phyloP scores from a whole-genome alignment of 2,797 vertebrate genomes.

The Rhinatrema bivittatum region DNA sequence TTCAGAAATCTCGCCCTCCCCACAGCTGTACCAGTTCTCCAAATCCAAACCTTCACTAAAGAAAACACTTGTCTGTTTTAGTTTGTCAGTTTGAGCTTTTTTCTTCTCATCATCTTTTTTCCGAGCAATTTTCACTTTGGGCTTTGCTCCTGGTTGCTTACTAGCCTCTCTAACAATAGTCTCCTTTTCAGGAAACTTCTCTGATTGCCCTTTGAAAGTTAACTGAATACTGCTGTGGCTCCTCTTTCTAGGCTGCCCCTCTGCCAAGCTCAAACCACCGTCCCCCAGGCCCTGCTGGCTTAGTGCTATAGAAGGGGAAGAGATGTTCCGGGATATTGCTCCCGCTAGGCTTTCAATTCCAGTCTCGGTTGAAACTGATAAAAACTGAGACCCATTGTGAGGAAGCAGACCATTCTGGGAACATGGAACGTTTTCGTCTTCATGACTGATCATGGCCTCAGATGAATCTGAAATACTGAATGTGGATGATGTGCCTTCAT shows the following conservation, averaged over 20 bases:
- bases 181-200: constrained; percentile 80
- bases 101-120: constrained; percentile 86
- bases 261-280: constrained; percentile 49
- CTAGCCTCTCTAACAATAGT: constrained; percentile 57
- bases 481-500: constrained; percentile 57
- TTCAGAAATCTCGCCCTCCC: constrained; percentile 96
- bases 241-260: constrained; percentile 73
- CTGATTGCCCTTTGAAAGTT: constrained; percentile 86
- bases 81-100: constrained; percentile 71
- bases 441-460: constrained; percentile 33
- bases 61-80: constrained; percentile 79
- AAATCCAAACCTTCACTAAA: constrained; percentile 96
- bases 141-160: constrained; percentile 83
- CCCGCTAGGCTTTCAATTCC: constrained; percentile 50
- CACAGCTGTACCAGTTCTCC: constrained; percentile 98
- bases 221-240: constrained; percentile 95
- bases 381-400: constrained; percentile 68
- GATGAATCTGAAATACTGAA: constrained; percentile 39
- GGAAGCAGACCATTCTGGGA: constrained; percentile 61
- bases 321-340: constrained; percentile 78
- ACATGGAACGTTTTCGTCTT: constrained; percentile 47
- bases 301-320: constrained; percentile 82
- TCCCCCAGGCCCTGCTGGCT: constrained; percentile 64
- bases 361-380: constrained; percentile 59
- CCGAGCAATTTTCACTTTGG: constrained; percentile 80